phyloP scores from a whole-genome alignment of 2,797 vertebrate species.

The Trachurus trachurus region DNA sequence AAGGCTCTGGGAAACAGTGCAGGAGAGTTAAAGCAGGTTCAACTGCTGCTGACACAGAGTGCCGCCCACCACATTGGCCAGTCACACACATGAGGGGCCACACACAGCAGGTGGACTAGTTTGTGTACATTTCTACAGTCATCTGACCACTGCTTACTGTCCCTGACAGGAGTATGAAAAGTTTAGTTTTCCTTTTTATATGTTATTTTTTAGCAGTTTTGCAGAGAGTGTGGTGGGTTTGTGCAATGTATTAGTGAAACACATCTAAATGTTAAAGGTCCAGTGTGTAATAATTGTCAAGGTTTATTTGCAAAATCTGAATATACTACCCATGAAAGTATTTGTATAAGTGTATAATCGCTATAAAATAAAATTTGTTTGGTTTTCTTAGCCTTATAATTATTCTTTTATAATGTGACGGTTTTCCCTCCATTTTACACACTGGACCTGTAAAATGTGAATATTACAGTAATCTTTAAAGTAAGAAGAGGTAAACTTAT shows the following conservation, averaged over 20 bases:
- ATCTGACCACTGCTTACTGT: not conserved
- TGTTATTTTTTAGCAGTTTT: too few relatives aligned
- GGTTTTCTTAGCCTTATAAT: too few relatives aligned
- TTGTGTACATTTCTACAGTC: not conserved
- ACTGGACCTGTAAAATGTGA: too few relatives aligned
- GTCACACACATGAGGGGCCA: not conserved
- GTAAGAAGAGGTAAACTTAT: too few relatives aligned
- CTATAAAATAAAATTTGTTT: too few relatives aligned
- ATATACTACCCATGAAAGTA: too few relatives aligned
- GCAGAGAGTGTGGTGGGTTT: not conserved
- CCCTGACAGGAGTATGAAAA: not conserved
- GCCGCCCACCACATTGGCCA: not conserved
- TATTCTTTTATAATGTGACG: too few relatives aligned
- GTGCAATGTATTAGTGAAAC: not conserved
- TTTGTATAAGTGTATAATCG: too few relatives aligned
- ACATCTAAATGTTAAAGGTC: not conserved
- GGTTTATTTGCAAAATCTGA: too few relatives aligned
- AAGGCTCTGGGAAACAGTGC: not conserved
- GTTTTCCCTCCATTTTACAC: too few relatives aligned
- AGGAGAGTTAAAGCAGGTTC: not conserved
- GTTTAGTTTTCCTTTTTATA: not conserved
- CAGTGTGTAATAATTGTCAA: too few relatives aligned
- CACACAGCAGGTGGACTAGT: not conserved
- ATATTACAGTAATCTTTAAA: too few relatives aligned
- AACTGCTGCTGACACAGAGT: not conserved